Base-by-base conservation (phyloP, 2,888 invertebrate genomes). In the Andrena bicolor region DNA sequence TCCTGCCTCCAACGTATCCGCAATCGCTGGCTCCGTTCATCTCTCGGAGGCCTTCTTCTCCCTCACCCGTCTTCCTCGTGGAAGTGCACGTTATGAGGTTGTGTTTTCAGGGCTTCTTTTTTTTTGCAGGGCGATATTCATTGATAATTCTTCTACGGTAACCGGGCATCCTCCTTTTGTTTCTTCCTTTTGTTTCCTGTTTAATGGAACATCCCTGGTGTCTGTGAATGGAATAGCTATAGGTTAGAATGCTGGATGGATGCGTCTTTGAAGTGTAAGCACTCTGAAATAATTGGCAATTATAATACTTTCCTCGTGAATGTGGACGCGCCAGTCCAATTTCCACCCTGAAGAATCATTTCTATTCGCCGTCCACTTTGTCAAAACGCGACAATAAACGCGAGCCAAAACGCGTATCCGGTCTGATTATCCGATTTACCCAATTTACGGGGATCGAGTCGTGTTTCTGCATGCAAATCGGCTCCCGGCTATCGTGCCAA, bases 1-100 rank as follows among this genome's bases (percentile, higher is more conserved):
- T 90, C 88, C 88, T 88, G 86, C 89, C 90, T 90, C 84, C 83
- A 80, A 85, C 82, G 79, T 76, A 70, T 78, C 72, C 77, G 81
- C 66, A 58, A 79, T 84, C 87, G 84, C 86, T 49, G 60, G 49
- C 58, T 81, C 72, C 75, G 68, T 74, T 84, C 83, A 80, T 64
- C 77, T 60, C 75, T 73, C 64, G 70, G 32, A 71, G 72, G 49
- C 77, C 68, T 68, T 65, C 63, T 76, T 65, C 63, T 60, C 58
- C 65, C 63, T 26, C 20, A 23, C 32, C 41, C 41, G 20, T n/a
- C 61, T 10, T 23, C 35, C 41, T 35, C 32, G 63, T 56, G 51
- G 32, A 41, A 75, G 30, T 32, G 56, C 73, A 51, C 30, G 70
- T 41, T 16, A 51, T 48, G 8, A 41, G 61, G 2, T 35, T 64